Evolutionary conservation across 1,140 invertebrate species (phyloP).

Genomic region (Zaprionus tsacasi): DNA sequence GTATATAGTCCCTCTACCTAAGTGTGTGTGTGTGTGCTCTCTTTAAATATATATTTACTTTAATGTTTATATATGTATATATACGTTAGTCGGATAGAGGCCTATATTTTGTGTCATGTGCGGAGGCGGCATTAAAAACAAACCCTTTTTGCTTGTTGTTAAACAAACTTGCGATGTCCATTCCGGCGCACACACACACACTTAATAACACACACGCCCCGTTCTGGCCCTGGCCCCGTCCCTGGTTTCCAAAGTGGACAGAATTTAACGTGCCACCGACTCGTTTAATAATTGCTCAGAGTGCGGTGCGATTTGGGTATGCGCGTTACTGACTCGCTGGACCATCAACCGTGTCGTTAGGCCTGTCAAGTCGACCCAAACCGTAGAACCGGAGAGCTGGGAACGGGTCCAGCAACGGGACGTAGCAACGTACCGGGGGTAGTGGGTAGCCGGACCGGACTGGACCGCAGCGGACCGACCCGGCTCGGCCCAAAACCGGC

Average conservation of each 20-base stretch:
- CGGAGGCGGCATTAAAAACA: slow-evolving; percentile 67
- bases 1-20: slow-evolving; percentile 1
- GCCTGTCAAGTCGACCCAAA: slow-evolving; percentile 68
- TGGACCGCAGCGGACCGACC: slow-evolving; percentile 44
- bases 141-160: slow-evolving; percentile 80
- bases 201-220: slow-evolving; percentile 60
- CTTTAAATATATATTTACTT: slow-evolving; percentile 29
- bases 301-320: slow-evolving; percentile 75
- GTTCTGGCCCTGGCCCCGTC: slow-evolving; percentile 17
- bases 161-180: slow-evolving; percentile 81
- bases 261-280: slow-evolving; percentile 82
- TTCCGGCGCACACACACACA: slow-evolving; percentile 53
- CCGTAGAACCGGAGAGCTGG: slow-evolving; percentile 54
- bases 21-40: background rate
- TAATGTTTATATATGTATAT: slow-evolving; percentile 22
- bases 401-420: slow-evolving; percentile 43
- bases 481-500: slow-evolving; percentile 24
- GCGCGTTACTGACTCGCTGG: slow-evolving; percentile 61
- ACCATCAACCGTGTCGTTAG: slow-evolving; percentile 67
- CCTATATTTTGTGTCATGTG: slow-evolving; percentile 45
- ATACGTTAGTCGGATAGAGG: slow-evolving; percentile 50
- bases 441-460: slow-evolving; percentile 26
- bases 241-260: slow-evolving; percentile 69
- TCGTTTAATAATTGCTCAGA: slow-evolving; percentile 82
- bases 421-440: background rate